Conservation (phyloP, 2,113 vertebrate genomes). For the Sardina pilchardus region DNA sequence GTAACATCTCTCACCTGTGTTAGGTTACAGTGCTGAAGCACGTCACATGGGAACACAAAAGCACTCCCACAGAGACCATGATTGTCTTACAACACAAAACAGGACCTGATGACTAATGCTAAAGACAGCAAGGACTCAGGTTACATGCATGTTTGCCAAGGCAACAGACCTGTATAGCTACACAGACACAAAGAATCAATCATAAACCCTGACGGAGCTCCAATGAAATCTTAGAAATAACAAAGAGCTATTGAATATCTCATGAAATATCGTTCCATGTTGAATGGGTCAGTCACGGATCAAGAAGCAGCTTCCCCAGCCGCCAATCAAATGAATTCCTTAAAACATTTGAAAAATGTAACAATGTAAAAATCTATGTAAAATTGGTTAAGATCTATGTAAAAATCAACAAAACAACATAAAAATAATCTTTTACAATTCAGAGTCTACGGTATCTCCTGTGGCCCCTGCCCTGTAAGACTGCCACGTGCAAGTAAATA, state of each 20-base stretch:
- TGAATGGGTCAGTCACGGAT: no score
- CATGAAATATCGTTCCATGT: not conserved
- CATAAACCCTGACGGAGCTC: not conserved
- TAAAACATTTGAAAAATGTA: no score
- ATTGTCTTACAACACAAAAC: not conserved
- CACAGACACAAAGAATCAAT: not conserved
- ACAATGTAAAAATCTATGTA: no score
- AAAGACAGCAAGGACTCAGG: no score
- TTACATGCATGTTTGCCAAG: not conserved
- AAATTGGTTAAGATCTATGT: no score
- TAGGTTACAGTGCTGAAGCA: not conserved
- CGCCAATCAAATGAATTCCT: no score
- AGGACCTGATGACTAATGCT: not conserved
- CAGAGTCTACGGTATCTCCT: no score
- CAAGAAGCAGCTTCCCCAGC: not conserved
- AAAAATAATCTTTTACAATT: no score
- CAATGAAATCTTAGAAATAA: not conserved
- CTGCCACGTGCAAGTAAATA: not conserved
- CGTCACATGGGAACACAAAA: not conserved
- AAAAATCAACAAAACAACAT: no score
- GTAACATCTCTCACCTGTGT: not conserved
- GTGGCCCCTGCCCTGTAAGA: no score
- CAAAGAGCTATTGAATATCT: not conserved
- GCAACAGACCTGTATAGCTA: not conserved
- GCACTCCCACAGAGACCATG: not conserved